These are phyloP conservation scores for Leptinotarsa texana DNA, from an alignment of 1,140 invertebrate genomes.

Conservation along the genomic window DNA sequence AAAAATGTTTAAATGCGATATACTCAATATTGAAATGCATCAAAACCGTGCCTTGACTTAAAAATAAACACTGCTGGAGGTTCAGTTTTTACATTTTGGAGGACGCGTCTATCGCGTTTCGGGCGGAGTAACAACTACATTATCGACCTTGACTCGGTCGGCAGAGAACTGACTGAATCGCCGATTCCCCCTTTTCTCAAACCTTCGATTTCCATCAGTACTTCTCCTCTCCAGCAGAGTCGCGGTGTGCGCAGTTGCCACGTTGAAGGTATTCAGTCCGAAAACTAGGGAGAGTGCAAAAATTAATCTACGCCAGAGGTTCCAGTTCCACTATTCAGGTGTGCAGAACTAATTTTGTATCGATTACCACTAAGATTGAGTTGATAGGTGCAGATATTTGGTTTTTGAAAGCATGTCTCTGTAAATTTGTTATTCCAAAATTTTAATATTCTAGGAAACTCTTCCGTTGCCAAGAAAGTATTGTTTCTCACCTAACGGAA, in stretches of 20 bases:
- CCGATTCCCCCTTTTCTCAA: slow-evolving; percentile 22
- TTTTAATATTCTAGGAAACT: no score
- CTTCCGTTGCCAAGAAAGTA: no score
- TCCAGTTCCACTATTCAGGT: no score
- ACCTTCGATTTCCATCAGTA: slow-evolving; percentile 22
- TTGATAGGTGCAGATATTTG: no score
- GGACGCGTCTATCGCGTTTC: slow-evolving; percentile 4
- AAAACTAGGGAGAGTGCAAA: not conserved
- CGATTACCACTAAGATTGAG: no score
- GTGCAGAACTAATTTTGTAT: no score
- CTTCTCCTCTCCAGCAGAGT: slow-evolving; percentile 13
- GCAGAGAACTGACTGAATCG: slow-evolving; percentile 17
- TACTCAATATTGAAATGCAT: not conserved
- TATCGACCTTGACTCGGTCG: slow-evolving; percentile 2
- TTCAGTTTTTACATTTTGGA: slow-evolving; percentile 6
- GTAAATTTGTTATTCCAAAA: no score
- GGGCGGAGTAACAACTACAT: not conserved
- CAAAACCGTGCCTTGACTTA: not conserved
- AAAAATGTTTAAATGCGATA: not conserved
- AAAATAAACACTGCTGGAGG: slow-evolving; percentile 5
- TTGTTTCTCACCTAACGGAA: no score
- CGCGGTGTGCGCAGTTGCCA: slow-evolving; percentile 4
- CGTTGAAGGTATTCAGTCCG: not conserved
- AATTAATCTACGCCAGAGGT: no score
- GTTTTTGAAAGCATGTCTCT: no score